Evolutionary conservation across 1,140 invertebrate species (phyloP).

Genomic region (Protaetia brevitarsis): DNA sequence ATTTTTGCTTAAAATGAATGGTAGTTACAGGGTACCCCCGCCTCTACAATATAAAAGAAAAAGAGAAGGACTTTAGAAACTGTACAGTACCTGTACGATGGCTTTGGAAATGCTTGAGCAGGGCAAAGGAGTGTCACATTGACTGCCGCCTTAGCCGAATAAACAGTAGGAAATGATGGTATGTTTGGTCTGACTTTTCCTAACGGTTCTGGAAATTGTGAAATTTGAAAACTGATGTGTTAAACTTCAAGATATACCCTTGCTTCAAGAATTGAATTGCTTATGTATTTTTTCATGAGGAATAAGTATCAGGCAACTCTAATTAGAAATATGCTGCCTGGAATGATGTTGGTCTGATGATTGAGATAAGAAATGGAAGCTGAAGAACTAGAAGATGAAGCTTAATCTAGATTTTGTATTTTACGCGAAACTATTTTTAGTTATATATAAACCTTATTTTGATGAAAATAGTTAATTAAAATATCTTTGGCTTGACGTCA

Average conservation of each 20-base stretch:
- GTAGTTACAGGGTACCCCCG: not conserved
- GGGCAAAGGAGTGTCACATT: constrained; percentile 56
- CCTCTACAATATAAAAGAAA: constrained; percentile 38
- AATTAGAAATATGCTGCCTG: no score
- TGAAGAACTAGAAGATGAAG: no score
- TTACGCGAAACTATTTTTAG: no score
- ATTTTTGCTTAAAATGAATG: no score
- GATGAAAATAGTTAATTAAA: no score
- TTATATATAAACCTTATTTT: no score
- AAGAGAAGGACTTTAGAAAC: not conserved
- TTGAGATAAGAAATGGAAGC: no score
- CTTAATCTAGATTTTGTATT: no score
- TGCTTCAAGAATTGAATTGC: not conserved
- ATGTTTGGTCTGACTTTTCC: constrained; percentile 58
- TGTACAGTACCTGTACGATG: constrained; percentile 53
- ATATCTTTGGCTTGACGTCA: no score
- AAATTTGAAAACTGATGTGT: not conserved
- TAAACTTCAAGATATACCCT: not conserved
- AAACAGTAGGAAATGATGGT: constrained; percentile 56
- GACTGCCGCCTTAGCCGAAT: constrained; percentile 36
- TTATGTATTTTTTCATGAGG: not conserved
- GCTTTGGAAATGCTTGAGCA: constrained; percentile 59
- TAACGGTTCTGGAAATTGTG: constrained; percentile 54
- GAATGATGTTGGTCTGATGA: no score
- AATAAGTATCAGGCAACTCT: no score